Conservation (phyloP, 1,140 invertebrate genomes). For the Caerostris darwini region DNA sequence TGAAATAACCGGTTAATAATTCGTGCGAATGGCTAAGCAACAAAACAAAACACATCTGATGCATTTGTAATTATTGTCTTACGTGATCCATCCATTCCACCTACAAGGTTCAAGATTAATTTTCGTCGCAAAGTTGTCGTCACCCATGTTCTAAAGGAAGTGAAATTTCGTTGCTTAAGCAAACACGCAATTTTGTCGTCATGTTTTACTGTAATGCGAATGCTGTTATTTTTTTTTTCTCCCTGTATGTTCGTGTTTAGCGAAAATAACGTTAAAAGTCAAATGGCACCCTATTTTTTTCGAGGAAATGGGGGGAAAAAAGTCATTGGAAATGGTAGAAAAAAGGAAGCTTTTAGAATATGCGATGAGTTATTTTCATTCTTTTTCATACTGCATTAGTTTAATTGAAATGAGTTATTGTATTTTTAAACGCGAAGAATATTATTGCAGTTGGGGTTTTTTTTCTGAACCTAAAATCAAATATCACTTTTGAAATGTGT, state of each 20-base stretch:
- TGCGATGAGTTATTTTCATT: not conserved
- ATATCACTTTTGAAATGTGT: too few species aligned
- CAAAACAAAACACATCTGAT: not conserved
- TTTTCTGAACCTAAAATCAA: too few species aligned
- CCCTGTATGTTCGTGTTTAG: not conserved
- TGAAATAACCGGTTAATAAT: not conserved
- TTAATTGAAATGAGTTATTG: not conserved
- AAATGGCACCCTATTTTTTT: not conserved
- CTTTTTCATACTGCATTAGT: not conserved
- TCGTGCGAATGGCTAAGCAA: too few species aligned
- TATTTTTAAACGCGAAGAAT: not conserved
- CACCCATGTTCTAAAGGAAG: not conserved
- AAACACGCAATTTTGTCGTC: conserved; percentile 21
- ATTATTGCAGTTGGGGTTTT: too few species aligned
- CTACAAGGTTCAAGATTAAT: not conserved
- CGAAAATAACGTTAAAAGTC: not conserved
- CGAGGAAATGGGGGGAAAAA: not conserved
- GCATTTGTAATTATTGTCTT: not conserved
- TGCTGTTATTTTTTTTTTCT: not conserved
- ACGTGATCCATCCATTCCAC: not conserved
- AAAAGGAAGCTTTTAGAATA: not conserved
- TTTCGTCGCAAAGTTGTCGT: not conserved
- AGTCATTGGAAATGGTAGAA: not conserved
- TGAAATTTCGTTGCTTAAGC: not conserved
- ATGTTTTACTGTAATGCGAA: conserved; percentile 12